Percentiles rank a stretch among this genome's conserved stretches.
These are phyloP conservation scores for Epinephelus moara DNA, from an alignment of 2,113 vertebrate species.

Conservation along the genomic window DNA sequence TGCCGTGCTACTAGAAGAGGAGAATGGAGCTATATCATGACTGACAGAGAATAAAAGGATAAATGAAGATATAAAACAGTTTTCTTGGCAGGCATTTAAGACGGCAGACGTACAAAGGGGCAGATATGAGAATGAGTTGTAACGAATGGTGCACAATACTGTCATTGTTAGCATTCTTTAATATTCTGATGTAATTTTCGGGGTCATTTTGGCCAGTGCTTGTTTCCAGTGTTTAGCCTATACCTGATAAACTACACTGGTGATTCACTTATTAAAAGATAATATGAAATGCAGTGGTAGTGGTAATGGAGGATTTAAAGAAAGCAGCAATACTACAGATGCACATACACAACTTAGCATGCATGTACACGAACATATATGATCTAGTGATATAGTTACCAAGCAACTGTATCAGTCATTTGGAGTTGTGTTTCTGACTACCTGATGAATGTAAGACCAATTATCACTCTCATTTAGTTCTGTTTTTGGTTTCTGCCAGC, in stretches of 20 bases:
- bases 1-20: background rate
- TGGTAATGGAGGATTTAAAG: background rate
- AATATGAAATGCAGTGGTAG: background rate
- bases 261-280: background rate
- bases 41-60: background rate
- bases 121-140: constrained; percentile 1
- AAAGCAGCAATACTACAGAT: background rate
- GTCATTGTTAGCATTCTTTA: background rate
- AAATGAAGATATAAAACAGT: background rate
- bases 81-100: constrained; percentile 13
- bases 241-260: no score
- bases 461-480: no score
- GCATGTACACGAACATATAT: background rate
- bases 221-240: background rate
- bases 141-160: background rate
- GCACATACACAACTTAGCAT: background rate
- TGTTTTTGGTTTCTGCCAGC: no score
- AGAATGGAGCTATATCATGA: constrained; percentile 10
- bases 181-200: background rate
- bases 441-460: no score
- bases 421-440: no score
- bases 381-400: no score
- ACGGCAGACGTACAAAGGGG: background rate
- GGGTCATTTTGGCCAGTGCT: background rate
- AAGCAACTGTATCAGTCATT: no score